Percentiles rank a stretch among this genome's conserved stretches.
phyloP scores from a whole-genome alignment of 2,113 vertebrate genomes.

The Echinops telfairi region DNA sequence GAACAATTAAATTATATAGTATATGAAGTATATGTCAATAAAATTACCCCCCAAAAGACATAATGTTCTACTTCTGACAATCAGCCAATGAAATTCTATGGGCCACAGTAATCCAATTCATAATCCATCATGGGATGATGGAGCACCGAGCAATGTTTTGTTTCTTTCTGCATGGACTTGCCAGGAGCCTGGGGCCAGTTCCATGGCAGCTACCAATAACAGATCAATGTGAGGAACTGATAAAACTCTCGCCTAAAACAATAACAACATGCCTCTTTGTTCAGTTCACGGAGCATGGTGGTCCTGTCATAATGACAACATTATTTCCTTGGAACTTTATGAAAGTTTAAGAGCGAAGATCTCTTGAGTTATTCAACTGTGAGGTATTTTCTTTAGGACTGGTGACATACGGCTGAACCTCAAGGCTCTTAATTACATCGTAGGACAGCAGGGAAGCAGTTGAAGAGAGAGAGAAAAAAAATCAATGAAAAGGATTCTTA shows the following conservation, averaged over 20 bases:
- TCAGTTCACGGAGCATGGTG: background rate
- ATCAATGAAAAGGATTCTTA: slow-evolving; percentile 79
- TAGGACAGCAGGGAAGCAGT: slow-evolving; percentile 50
- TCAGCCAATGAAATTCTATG: background rate
- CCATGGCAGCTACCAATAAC: background rate
- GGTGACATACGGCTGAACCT: slow-evolving; percentile 36
- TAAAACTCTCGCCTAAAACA: slow-evolving; percentile 1
- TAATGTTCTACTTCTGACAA: background rate
- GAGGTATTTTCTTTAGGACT: slow-evolving; percentile 34
- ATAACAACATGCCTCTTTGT: background rate
- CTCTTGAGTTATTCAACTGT: slow-evolving; percentile 16
- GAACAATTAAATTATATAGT: too few species aligned
- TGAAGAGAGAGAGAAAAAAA: slow-evolving; percentile 56
- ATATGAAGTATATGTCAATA: too few species aligned
- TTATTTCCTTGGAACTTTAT: slow-evolving; percentile 28
- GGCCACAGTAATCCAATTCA: background rate
- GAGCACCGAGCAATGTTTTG: background rate
- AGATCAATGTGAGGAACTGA: background rate
- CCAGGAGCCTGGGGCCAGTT: background rate
- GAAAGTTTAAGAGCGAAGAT: slow-evolving; percentile 44
- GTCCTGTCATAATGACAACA: background rate
- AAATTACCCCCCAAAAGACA: too few species aligned
- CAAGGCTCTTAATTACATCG: slow-evolving; percentile 60
- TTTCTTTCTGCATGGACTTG: background rate
- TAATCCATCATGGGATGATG: background rate